Percentiles rank a stretch among this genome's conserved stretches.
Evolutionary conservation across 2,113 vertebrate genomes (phyloP).

Genomic region (Myotis lucifugus): DNA sequence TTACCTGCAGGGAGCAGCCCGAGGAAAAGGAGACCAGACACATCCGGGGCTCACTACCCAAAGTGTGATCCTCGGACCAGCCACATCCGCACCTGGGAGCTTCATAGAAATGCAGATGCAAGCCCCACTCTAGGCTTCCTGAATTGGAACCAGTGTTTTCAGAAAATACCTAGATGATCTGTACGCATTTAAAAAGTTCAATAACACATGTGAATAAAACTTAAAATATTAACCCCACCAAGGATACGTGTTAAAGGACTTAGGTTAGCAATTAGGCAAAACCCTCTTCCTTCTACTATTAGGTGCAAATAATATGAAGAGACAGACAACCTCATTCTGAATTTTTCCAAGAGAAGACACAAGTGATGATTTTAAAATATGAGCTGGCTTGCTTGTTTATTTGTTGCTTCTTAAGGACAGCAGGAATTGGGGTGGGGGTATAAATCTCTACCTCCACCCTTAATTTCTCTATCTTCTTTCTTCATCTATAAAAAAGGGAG

Average conservation of each 20-base stretch:
- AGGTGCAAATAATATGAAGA: neutral
- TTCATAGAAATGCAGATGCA: neutral
- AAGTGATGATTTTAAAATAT: constrained; percentile 12
- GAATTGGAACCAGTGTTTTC: neutral
- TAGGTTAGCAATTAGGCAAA: neutral
- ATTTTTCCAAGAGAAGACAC: neutral
- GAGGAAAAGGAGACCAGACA: neutral
- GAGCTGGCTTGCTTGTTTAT: neutral
- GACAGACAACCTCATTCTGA: neutral
- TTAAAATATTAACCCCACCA: neutral
- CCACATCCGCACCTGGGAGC: neutral
- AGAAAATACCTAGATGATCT: neutral
- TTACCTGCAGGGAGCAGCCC: neutral
- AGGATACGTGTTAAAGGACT: neutral
- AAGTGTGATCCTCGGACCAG: neutral
- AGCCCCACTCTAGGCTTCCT: neutral
- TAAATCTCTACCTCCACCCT: neutral
- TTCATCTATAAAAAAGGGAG: neutral
- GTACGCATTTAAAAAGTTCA: neutral
- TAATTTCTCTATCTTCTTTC: constrained; percentile 7
- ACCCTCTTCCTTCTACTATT: neutral
- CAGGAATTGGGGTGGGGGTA: neutral
- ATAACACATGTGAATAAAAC: neutral
- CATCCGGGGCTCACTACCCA: neutral
- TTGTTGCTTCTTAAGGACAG: constrained; percentile 1